Evolutionary conservation across 2,113 vertebrate genomes (phyloP).

Genomic region (Alaudala cheleensis): DNA sequence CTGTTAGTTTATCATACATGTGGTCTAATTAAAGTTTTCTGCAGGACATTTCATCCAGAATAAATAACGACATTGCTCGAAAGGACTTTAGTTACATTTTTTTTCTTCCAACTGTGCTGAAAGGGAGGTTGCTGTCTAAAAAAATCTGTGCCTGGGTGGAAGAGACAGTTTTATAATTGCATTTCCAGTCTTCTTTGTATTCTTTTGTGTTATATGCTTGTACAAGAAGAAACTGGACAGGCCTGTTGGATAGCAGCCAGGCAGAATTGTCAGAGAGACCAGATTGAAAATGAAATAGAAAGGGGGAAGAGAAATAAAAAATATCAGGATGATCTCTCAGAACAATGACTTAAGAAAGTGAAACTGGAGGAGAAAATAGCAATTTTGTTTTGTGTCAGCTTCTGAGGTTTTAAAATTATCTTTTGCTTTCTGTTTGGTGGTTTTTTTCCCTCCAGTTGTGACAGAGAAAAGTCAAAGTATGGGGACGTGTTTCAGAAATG

Average conservation of each 20-base stretch:
- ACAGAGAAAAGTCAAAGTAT: neutral
- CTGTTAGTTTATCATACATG: slow-evolving; percentile 51
- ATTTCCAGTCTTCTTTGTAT: slow-evolving; percentile 70
- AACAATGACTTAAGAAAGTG: slow-evolving; percentile 45
- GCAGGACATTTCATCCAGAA: slow-evolving; percentile 45
- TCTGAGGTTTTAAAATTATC: slow-evolving; percentile 35
- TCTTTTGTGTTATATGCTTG: slow-evolving; percentile 67
- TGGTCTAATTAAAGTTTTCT: slow-evolving; percentile 58
- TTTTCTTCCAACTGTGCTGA: slow-evolving; percentile 41
- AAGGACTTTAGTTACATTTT: neutral
- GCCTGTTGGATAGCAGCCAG: slow-evolving; percentile 62
- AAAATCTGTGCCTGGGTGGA: slow-evolving; percentile 46
- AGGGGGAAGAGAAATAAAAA: slow-evolving; percentile 26
- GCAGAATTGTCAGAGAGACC: slow-evolving; percentile 49
- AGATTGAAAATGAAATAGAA: slow-evolving; percentile 56
- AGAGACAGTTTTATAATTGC: slow-evolving; percentile 72
- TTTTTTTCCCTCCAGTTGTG: neutral
- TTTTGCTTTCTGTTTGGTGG: neutral
- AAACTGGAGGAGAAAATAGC: slow-evolving; percentile 31
- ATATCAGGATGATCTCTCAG: slow-evolving; percentile 29
- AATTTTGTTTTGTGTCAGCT: slow-evolving; percentile 28
- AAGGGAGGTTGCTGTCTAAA: slow-evolving; percentile 56
- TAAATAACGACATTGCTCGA: slow-evolving; percentile 47
- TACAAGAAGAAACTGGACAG: slow-evolving; percentile 66
- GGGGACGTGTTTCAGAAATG: neutral